A percentile compares a stretch with the other conserved stretches of the same genome.
Evolutionary conservation across 23 tunicate genomes (phyloP).

Genomic region (Phallusia fumigata): DNA sequence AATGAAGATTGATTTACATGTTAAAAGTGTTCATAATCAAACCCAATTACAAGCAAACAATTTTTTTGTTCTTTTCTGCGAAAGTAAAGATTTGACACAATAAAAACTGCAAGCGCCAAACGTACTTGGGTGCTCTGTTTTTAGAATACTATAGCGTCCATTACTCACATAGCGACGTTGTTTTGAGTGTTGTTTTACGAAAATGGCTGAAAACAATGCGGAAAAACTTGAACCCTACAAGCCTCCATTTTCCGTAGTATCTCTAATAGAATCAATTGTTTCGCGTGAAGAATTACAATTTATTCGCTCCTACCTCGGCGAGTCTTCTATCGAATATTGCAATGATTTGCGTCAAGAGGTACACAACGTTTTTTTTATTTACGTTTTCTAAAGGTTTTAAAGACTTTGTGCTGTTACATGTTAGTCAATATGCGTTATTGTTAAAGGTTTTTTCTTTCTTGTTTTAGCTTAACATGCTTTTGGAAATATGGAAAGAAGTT

Average conservation of each 20-base stretch:
- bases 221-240: slow-evolving; percentile 52
- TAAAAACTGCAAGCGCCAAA: too few relatives aligned
- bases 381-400: too few relatives aligned
- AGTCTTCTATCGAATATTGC: slow-evolving; percentile 69
- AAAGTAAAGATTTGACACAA: too few relatives aligned
- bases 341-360: slow-evolving; percentile 82
- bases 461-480: slow-evolving; percentile 55
- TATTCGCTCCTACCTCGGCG: slow-evolving; percentile 60
- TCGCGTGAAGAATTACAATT: slow-evolving; percentile 55
- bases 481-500: slow-evolving; percentile 83
- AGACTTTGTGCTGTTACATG: too few relatives aligned
- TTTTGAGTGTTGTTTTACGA: not conserved
- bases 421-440: too few relatives aligned
- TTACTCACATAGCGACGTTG: slow-evolving; percentile 11
- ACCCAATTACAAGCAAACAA: too few relatives aligned
- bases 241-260: slow-evolving; percentile 68
- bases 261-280: slow-evolving; percentile 56
- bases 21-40: too few relatives aligned
- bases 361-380: too few relatives aligned
- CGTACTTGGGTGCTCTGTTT: not conserved
- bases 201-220: slow-evolving; percentile 23
- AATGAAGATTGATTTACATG: too few relatives aligned
- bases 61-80: too few relatives aligned
- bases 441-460: too few relatives aligned
- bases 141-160: not conserved